Percentiles rank a stretch among this genome's conserved stretches.
phyloP scores from a whole-genome alignment of 2,888 invertebrate species.

The Falcaria lacertinaria region DNA sequence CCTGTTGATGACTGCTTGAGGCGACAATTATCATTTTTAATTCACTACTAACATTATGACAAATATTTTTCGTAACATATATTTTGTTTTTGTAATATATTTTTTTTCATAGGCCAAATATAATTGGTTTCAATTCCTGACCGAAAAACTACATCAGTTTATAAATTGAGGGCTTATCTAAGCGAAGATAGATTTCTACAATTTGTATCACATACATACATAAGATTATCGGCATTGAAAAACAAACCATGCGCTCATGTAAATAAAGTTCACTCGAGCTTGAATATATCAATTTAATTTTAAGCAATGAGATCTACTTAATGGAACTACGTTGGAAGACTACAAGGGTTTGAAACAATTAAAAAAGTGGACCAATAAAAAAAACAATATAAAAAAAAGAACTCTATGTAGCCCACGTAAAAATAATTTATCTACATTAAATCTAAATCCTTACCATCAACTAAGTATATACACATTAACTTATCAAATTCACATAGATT shows the following conservation, averaged over 20 bases:
- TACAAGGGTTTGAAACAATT: conserved; percentile 34
- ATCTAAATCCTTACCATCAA: neutral
- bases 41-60: too few relatives aligned
- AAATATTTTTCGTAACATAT: too few relatives aligned
- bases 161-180: too few relatives aligned
- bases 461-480: conserved; percentile 32
- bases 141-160: too few relatives aligned
- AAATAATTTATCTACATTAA: neutral
- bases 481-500: conserved; percentile 55
- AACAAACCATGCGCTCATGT: neutral
- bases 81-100: too few relatives aligned
- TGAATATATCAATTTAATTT: conserved; percentile 5
- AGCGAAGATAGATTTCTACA: too few relatives aligned
- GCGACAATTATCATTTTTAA: too few relatives aligned
- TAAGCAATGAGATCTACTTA: conserved; percentile 57
- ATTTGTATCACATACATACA: neutral
- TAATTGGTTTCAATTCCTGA: too few relatives aligned
- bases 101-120: too few relatives aligned
- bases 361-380: neutral
- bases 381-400: neutral
- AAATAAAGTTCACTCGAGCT: neutral
- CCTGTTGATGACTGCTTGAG: too few relatives aligned
- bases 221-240: neutral
- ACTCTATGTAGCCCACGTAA: neutral
- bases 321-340: conserved; percentile 58